phyloP scores from a whole-genome alignment of 2,888 invertebrate genomes.

The Papilio demoleus region DNA sequence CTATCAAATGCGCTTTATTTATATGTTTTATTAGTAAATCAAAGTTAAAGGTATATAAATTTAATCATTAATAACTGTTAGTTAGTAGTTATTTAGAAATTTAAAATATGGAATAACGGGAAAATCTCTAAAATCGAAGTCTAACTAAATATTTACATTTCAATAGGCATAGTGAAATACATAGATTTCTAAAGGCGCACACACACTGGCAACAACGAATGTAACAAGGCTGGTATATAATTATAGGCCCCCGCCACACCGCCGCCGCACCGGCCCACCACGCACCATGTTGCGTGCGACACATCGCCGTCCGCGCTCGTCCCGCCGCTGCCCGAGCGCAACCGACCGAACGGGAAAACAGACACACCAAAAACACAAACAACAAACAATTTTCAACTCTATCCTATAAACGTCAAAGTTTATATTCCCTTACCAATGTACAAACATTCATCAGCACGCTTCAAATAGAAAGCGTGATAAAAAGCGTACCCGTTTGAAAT shows the following conservation, averaged over 20 bases:
- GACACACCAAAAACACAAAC: constrained; percentile 59
- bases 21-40: no score
- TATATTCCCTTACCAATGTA: constrained; percentile 45
- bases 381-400: constrained; percentile 44
- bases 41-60: no score
- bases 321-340: constrained; percentile 75
- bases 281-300: constrained; percentile 41
- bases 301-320: constrained; percentile 69
- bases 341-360: constrained; percentile 79
- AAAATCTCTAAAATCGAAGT: background rate
- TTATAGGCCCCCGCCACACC: constrained; percentile 53
- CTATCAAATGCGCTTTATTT: no score
- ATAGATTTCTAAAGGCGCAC: constrained; percentile 67
- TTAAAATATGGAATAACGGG: no score
- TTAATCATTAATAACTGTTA: no score
- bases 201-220: constrained; percentile 45
- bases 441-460: constrained; percentile 75
- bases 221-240: constrained; percentile 44
- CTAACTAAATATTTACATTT: background rate
- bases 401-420: constrained; percentile 42
- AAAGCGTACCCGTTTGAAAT: constrained; percentile 78
- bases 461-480: constrained; percentile 80
- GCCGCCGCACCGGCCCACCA: constrained; percentile 42
- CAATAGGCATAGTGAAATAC: constrained; percentile 59
- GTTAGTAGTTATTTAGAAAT: no score